A percentile compares a stretch with the other conserved stretches of the same genome.
Conservation (phyloP, 2,797 vertebrate species). For the Lepidocolaptes lacrymiger region DNA sequence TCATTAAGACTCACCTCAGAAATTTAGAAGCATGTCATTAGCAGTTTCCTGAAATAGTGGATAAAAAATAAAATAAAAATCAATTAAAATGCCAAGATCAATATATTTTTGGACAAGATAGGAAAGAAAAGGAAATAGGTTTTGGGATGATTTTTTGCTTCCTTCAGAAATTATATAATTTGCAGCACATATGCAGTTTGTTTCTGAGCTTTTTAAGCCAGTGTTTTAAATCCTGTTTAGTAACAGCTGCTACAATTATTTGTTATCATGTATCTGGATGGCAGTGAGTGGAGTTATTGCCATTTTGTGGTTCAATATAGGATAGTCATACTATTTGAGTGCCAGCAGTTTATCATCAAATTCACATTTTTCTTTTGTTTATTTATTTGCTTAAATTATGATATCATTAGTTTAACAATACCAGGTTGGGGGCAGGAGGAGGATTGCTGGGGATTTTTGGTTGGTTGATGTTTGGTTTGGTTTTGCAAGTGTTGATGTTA, state of each 20-base stretch:
- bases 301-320: background rate
- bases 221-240: background rate
- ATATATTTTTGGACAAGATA: background rate
- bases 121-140: background rate
- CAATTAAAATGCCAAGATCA: background rate
- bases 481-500: background rate
- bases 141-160: background rate
- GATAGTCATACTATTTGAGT: background rate
- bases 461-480: background rate
- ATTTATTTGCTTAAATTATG: background rate
- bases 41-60: background rate
- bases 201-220: background rate
- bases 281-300: background rate
- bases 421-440: accelerated
- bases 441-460: background rate
- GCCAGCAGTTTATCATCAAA: background rate
- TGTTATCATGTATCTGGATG: background rate
- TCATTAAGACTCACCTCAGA: background rate
- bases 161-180: background rate
- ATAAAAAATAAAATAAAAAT: conserved; percentile 18
- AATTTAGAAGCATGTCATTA: conserved; percentile 18
- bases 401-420: background rate
- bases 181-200: background rate
- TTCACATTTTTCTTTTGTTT: background rate
- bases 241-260: background rate